Conservation (phyloP, 1,140 invertebrate species). For the Trichonephila inaurata region DNA sequence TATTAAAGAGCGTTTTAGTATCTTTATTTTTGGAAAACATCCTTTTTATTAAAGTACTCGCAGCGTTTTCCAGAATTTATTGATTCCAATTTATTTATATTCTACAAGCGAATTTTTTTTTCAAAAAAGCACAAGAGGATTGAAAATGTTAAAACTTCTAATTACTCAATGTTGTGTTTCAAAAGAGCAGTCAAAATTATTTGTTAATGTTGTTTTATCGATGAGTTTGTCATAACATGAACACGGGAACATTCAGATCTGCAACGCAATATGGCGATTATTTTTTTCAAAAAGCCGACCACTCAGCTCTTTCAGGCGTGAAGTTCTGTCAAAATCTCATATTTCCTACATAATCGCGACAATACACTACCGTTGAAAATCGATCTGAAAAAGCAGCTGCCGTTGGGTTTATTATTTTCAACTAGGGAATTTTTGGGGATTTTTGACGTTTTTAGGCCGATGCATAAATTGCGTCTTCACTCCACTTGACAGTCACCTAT, state of each 20-base stretch:
- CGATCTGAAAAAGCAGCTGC: neutral
- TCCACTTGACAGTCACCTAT: neutral
- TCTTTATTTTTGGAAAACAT: too few species aligned
- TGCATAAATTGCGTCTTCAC: neutral
- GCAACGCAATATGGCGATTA: neutral
- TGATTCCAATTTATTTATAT: too few species aligned
- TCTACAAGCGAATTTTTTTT: too few species aligned
- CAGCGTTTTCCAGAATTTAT: too few species aligned
- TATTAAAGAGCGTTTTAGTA: too few species aligned
- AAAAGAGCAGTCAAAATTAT: too few species aligned
- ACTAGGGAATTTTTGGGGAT: neutral
- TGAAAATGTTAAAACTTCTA: too few species aligned
- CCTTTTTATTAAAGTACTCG: too few species aligned
- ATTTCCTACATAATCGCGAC: slow-evolving; percentile 1
- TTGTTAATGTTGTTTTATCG: too few species aligned
- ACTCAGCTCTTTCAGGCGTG: slow-evolving; percentile 14
- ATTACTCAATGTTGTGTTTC: too few species aligned
- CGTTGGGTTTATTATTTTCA: neutral
- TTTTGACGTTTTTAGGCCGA: neutral
- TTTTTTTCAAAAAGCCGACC: neutral
- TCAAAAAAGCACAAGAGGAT: too few species aligned
- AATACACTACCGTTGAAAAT: slow-evolving; percentile 12
- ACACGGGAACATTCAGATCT: neutral
- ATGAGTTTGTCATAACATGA: too few species aligned
- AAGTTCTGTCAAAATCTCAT: slow-evolving; percentile 33